Evolutionary conservation across 2,113 vertebrate species (phyloP), one percentile per base, ranked within the genome.

Genomic region (Crypturellus undulatus): DNA sequence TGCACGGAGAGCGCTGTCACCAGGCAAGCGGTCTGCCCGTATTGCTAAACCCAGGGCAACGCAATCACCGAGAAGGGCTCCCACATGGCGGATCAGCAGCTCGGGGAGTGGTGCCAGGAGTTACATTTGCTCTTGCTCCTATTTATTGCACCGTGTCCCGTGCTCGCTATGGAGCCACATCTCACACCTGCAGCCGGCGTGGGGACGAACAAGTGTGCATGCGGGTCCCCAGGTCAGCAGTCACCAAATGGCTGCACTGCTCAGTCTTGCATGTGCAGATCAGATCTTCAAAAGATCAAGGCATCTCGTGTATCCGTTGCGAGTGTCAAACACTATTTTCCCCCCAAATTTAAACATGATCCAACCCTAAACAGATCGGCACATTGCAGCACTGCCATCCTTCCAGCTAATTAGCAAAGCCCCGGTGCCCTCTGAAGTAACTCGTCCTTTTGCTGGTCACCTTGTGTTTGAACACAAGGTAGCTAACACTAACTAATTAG

Each of bases 401-500:
- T 26, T 52, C 42, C 36, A 80, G 64, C 51, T 59, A 90, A 91
- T 76, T 62, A 91, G 60, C 28, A 79, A 80, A 76, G 12, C 32
- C 72, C 69, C 86, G 42, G 45, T 81, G 90, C 64, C 42, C 83
- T 78, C 62, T 63, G 28, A 10, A 14, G 86, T 28, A 83, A 34
- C 90, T 67, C 60, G 67, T 63, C 80, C 62, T 54, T 77, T 60
- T 52, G 45, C 64, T 1, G 2, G 20, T 84, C 83, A 88, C 79
- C 85, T 59, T 65, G 60, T 54, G n/a, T 49, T 83, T 90, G 82
- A 79, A 90, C 87, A 83, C 82, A 92, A 73, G 54, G 72, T 82
- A 73, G 65, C 79, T 95, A 88, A 45, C 68, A 3, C 42, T 80
- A 64, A 42, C 38, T 94, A 83, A 96, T 96, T 85, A 92, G 71